phyloP scores from a whole-genome alignment of 2,113 vertebrate genomes.

The Agelaius phoeniceus region DNA sequence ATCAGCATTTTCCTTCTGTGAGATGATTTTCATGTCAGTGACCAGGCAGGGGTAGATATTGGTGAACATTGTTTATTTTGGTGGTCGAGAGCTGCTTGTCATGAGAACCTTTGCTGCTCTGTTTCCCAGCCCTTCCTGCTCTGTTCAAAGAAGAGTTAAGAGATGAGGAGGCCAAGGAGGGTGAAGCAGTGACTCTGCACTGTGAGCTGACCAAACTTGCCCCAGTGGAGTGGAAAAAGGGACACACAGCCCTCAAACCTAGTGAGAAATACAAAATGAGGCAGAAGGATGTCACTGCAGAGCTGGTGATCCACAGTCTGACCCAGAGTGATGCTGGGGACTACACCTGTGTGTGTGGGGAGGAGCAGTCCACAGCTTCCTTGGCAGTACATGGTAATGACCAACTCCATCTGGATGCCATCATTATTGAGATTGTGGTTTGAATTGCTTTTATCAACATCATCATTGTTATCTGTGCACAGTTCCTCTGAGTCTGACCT shows the following conservation, averaged over 20 bases:
- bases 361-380: conserved; percentile 67
- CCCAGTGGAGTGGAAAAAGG: conserved; percentile 74
- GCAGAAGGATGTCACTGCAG: conserved; percentile 68
- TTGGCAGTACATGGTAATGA: conserved; percentile 50
- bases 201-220: conserved; percentile 81
- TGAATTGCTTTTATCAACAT: neutral
- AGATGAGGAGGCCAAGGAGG: conserved; percentile 54
- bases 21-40: neutral
- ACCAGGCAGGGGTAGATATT: neutral
- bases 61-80: neutral
- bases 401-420: neutral
- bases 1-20: neutral
- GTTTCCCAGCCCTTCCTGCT: conserved; percentile 58
- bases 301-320: conserved; percentile 71
- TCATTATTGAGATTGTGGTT: accelerated
- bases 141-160: conserved; percentile 79
- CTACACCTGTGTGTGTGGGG: conserved; percentile 74
- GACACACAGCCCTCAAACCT: conserved; percentile 44
- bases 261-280: conserved; percentile 68
- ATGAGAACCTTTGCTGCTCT: neutral
- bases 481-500: neutral
- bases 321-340: conserved; percentile 68
- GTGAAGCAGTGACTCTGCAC: conserved; percentile 57
- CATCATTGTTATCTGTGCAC: accelerated
- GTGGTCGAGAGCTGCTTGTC: neutral